These are phyloP conservation scores for Hirtodrosophila histrioides DNA, from an alignment of 2,888 invertebrate genomes.

Conservation along the genomic window DNA sequence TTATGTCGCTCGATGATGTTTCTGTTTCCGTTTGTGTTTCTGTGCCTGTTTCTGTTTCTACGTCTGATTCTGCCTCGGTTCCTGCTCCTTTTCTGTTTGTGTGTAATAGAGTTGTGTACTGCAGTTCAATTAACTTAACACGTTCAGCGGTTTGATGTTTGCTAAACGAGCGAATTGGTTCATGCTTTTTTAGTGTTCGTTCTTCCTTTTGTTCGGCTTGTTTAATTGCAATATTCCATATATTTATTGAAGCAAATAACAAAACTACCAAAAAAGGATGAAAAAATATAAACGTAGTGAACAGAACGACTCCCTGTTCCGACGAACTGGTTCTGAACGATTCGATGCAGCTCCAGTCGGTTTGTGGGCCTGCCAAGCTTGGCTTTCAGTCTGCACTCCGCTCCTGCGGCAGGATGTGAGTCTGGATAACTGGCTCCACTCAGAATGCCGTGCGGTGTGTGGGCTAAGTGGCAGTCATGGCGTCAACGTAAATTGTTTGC, in stretches of 20 bases:
- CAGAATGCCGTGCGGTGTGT: constrained; percentile 5
- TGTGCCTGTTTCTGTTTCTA: constrained; percentile 4
- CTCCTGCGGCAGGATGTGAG: constrained; percentile 12
- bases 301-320: too few species aligned
- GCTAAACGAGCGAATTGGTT: too few species aligned
- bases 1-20: constrained; percentile 60
- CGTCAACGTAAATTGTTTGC: constrained; percentile 60
- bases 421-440: constrained; percentile 21
- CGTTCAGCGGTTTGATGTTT: too few species aligned
- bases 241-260: too few species aligned
- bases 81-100: background rate
- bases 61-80: background rate
- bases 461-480: constrained; percentile 47
- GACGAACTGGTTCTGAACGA: too few species aligned
- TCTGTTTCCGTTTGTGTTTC: constrained; percentile 39
- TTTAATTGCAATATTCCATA: too few species aligned
- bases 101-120: background rate
- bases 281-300: too few species aligned
- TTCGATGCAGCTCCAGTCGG: too few species aligned
- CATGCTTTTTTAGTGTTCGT: too few species aligned
- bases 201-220: too few species aligned
- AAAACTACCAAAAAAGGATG: too few species aligned
- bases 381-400: constrained; percentile 23
- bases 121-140: too few species aligned
- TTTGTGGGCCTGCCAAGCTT: background rate